Percentiles rank a stretch among this genome's conserved stretches.
Conservation (phyloP, 37 sponge, comb jelly and placozoan genomes). For the Spongilla lacustris region DNA sequence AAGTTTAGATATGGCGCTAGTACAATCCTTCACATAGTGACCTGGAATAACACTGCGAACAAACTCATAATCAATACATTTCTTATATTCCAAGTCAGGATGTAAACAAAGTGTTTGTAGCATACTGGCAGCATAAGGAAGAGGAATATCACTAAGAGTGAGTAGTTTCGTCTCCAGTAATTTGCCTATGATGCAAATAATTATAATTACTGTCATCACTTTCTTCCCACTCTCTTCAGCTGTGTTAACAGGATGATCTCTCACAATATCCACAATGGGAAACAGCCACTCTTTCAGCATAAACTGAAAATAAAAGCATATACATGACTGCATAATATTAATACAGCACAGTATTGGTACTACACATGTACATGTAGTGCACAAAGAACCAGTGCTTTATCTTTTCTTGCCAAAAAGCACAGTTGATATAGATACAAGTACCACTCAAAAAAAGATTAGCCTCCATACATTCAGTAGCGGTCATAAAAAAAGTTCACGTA, state of each 20-base stretch:
- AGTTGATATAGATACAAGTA: no score
- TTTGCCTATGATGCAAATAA: background rate
- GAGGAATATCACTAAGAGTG: background rate
- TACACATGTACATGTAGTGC: no score
- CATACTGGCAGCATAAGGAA: background rate
- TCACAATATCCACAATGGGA: background rate
- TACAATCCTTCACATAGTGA: background rate
- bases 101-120: background rate
- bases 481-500: no score
- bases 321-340: background rate
- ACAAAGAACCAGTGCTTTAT: no score
- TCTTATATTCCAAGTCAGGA: background rate
- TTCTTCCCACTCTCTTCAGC: background rate
- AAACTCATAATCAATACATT: background rate
- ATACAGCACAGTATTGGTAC: background rate
- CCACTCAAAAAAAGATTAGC: no score
- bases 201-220: background rate
- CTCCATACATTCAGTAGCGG: no score
- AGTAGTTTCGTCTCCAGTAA: background rate
- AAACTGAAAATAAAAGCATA: background rate
- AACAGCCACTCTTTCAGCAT: background rate
- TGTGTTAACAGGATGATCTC: background rate
- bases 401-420: no score
- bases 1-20: background rate
- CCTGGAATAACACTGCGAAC: background rate